Conservation (phyloP, 2,797 vertebrate species). For the Malacoctenus gilli region DNA sequence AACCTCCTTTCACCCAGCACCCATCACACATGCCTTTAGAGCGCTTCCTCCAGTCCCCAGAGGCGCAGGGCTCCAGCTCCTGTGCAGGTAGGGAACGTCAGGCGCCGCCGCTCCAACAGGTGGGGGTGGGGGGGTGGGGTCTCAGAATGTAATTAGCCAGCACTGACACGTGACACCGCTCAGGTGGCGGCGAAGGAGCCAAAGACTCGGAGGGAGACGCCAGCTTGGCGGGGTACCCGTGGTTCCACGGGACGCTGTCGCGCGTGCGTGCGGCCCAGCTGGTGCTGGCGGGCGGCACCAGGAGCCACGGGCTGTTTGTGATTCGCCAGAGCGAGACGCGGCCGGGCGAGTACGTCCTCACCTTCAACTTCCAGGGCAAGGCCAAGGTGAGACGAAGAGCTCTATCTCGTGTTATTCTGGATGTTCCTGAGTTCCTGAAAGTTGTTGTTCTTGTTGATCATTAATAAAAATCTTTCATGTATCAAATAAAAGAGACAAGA, state of each 20-base stretch:
- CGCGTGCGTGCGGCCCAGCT: conserved; percentile 93
- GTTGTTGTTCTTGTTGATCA: too few relatives aligned
- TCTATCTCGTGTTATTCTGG: too few relatives aligned
- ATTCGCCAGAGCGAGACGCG: conserved; percentile 96
- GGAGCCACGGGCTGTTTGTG: conserved; percentile 94
- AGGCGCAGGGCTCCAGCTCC: conserved; percentile 75
- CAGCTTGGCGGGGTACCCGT: conserved; percentile 89
- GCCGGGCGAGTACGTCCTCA: conserved; percentile 96
- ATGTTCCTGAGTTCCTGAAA: too few relatives aligned
- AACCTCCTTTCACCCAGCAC: conserved; percentile 84
- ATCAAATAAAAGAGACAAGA: too few relatives aligned
- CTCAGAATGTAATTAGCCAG: too few relatives aligned
- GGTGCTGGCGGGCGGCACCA: conserved; percentile 89
- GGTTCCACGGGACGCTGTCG: conserved; percentile 96
- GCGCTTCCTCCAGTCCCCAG: conserved; percentile 90
- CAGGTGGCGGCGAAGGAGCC: conserved; percentile 77
- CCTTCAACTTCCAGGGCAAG: conserved; percentile 99
- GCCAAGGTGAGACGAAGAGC: conserved; percentile 87
- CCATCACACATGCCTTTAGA: conserved; percentile 90
- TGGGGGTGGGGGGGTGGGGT: too few relatives aligned
- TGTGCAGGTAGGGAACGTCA: conserved; percentile 85
- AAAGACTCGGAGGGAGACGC: conserved; percentile 80
- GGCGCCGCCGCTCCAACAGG: too few relatives aligned
- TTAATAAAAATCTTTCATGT: too few relatives aligned
- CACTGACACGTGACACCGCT: conserved; percentile 10